Percentiles rank a stretch among this genome's conserved stretches.
Conservation (phyloP, 2,113 vertebrate species). For the Circaetus gallicus region DNA sequence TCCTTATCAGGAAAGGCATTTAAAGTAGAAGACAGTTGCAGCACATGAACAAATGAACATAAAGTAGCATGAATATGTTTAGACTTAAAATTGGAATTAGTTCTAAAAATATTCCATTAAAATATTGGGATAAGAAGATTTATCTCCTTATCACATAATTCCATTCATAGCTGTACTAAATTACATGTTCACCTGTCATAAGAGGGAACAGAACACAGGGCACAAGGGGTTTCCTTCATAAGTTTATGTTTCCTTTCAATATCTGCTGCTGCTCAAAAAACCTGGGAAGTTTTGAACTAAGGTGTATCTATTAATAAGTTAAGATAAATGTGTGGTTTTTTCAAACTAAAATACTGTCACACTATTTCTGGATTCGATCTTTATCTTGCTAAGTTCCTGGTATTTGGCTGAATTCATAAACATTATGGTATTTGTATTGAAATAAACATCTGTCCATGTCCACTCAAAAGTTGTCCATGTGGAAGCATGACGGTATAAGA, state of each 20-base stretch:
- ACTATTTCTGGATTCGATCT: not conserved
- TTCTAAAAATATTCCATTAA: not conserved
- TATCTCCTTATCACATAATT: not conserved
- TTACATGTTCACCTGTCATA: not conserved
- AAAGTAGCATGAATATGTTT: not conserved
- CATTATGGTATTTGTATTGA: not conserved
- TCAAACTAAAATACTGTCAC: not conserved
- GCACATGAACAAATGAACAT: not conserved
- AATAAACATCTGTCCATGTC: not conserved
- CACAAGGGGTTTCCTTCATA: not conserved
- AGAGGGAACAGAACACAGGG: not conserved
- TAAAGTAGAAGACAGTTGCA: not conserved
- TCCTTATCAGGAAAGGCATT: not conserved
- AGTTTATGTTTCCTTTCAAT: not conserved
- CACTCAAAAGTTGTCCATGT: not conserved
- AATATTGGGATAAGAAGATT: not conserved
- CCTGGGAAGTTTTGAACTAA: not conserved
- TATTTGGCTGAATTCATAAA: not conserved
- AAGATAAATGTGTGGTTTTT: not conserved
- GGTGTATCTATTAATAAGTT: not conserved
- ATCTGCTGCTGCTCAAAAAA: not conserved
- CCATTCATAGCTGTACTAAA: not conserved
- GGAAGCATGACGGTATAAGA: not conserved
- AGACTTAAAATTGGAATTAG: not conserved
- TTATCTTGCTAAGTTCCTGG: not conserved